phyloP scores from a whole-genome alignment of 2,888 invertebrate genomes.

The Mylabris sibirica region DNA sequence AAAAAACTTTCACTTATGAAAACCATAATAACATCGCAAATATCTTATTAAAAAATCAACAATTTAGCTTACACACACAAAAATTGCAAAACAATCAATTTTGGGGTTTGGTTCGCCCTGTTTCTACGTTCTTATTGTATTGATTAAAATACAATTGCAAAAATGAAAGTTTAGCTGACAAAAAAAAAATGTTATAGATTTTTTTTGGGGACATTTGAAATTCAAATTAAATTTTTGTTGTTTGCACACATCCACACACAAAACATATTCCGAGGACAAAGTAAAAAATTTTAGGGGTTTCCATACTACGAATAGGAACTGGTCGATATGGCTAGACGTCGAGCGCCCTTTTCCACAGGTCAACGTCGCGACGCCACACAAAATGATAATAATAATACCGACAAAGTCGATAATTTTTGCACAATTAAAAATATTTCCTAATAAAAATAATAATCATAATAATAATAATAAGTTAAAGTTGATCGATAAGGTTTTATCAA shows the following conservation, averaged over 20 bases:
- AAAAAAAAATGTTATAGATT: not conserved
- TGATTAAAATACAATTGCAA: constrained; percentile 6
- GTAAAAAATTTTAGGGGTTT: constrained; percentile 34
- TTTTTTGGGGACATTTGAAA: not conserved
- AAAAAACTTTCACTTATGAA: constrained; percentile 28
- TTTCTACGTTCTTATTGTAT: not conserved
- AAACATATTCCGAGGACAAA: not conserved
- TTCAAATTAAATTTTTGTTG: not conserved
- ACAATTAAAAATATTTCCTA: no score
- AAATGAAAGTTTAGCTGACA: not conserved
- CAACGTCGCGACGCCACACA: constrained; percentile 50
- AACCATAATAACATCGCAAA: constrained; percentile 21
- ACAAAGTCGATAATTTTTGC: not conserved
- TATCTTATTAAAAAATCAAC: constrained; percentile 11
- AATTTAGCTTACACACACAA: constrained; percentile 10
- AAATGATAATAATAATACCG: not conserved
- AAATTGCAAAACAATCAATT: constrained; percentile 25
- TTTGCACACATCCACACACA: not conserved
- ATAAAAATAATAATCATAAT: no score
- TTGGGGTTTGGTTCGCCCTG: constrained; percentile 13
- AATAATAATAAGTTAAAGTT: constrained; percentile 5
- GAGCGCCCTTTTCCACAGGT: constrained; percentile 52
- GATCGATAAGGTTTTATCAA: constrained; percentile 19
- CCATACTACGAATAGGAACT: constrained; percentile 45
- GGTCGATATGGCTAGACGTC: constrained; percentile 65